Conservation (phyloP, 2,797 vertebrate genomes). For the Argentina silus region DNA sequence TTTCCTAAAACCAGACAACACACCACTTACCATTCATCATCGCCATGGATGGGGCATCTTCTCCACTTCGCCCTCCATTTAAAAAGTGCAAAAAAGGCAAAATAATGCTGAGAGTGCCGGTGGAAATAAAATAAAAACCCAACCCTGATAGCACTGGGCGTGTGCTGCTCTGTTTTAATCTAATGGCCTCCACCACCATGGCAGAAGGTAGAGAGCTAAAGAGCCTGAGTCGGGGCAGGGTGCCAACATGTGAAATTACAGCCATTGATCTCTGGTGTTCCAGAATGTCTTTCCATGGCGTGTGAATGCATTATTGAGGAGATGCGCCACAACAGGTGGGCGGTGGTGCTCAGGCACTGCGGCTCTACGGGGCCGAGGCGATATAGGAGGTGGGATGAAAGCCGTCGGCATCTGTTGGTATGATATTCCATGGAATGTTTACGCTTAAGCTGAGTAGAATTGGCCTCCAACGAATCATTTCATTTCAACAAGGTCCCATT, state of each 20-base stretch:
- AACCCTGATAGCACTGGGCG: constrained; percentile 5
- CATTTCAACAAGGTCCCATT: constrained; percentile 46
- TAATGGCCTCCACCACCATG: neutral
- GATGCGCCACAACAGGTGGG: constrained; percentile 62
- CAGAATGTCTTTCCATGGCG: constrained; percentile 54
- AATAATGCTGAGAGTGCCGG: neutral
- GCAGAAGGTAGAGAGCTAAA: constrained; percentile 31
- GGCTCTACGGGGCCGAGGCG: constrained; percentile 10
- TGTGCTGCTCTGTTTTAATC: neutral
- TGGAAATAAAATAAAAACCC: neutral
- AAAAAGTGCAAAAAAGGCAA: constrained; percentile 10
- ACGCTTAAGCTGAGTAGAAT: constrained; percentile 22
- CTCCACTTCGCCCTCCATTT: constrained; percentile 8
- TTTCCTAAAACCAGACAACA: constrained; percentile 3
- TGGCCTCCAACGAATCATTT: constrained; percentile 35
- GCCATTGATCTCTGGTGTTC: constrained; percentile 66
- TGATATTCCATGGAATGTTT: constrained; percentile 47
- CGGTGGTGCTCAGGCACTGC: constrained; percentile 10
- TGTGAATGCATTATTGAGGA: constrained; percentile 66
- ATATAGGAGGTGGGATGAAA: constrained; percentile 18
- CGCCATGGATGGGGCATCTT: constrained; percentile 1
- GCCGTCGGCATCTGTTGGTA: constrained; percentile 33
- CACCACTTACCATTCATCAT: constrained; percentile 18
- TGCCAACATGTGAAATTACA: constrained; percentile 65
- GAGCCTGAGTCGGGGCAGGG: constrained; percentile 28